These are phyloP conservation scores for Drosophila kurseongensis DNA, from an alignment of 1,140 invertebrate species.

Conservation along the genomic window DNA sequence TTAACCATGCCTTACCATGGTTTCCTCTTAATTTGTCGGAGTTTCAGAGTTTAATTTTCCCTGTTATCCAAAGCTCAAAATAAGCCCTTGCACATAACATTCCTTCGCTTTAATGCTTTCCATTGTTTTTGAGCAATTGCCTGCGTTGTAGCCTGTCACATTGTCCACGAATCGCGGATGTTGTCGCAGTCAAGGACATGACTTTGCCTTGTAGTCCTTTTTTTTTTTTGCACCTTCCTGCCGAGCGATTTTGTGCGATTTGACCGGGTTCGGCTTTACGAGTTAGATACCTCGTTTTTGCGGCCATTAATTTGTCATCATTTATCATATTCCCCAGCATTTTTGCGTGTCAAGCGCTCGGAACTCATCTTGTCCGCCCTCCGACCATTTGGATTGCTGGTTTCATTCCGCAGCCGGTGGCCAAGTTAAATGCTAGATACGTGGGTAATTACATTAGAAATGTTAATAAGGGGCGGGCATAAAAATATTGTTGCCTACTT, in stretches of 20 bases:
- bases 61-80: not conserved
- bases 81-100: not conserved
- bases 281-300: slow-evolving; percentile 57
- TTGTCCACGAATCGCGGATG: slow-evolving; percentile 40
- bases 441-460: slow-evolving; percentile 79
- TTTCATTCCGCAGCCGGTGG: slow-evolving; percentile 34
- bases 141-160: slow-evolving; percentile 20
- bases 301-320: slow-evolving; percentile 77
- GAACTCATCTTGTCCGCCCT: slow-evolving; percentile 37
- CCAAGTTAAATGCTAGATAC: slow-evolving; percentile 72
- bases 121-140: slow-evolving; percentile 28
- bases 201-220: slow-evolving; percentile 12
- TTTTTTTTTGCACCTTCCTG: slow-evolving; percentile 11
- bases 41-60: too few relatives aligned
- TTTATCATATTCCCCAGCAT: slow-evolving; percentile 72
- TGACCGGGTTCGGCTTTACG: slow-evolving; percentile 27
- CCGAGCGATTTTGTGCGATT: slow-evolving; percentile 20
- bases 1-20: too few relatives aligned
- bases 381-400: slow-evolving; percentile 2
- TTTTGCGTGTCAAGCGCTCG: slow-evolving; percentile 66
- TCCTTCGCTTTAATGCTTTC: not conserved
- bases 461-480: slow-evolving; percentile 71
- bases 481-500: slow-evolving; percentile 67
- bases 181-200: slow-evolving; percentile 51
- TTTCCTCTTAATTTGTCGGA: too few relatives aligned